Evolutionary conservation across 1,140 invertebrate species (phyloP), one percentile per base, ranked within the genome.

Genomic region (Drosophila grimshawi): DNA sequence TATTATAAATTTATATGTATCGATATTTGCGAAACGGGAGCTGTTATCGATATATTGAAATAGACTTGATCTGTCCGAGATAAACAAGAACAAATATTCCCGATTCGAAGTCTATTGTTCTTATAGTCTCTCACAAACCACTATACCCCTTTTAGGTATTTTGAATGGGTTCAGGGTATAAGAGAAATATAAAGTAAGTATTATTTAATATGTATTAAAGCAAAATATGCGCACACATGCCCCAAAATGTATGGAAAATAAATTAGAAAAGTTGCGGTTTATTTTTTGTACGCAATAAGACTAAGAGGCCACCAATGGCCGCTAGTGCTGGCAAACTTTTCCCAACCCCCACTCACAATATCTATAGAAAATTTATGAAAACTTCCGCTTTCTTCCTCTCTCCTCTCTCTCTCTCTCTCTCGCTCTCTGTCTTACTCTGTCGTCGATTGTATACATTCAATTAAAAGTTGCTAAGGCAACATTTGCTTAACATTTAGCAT

Each of bases 181-280:
- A 85, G 81, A 86, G 86, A 81, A 86, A 86, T 68, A 86, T 69
- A 80, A 86, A 83, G 76, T 83, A 79, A 86, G 78, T 86, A 86
- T 86, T 86, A 78, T 85, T 78, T 78, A 85, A 85, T 86, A 81
- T 85, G 81, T 81, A 85, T 81, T 81, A 86, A 72, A 78, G 86
- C 75, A 74, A 48, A 66, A 70, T 59, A 75, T 62, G 56, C 48
- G 27, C 55, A 55, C 48, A 65, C 55, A 61, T 60, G 52, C 68
- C 56, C 32, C 32, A 37, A 59, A 57, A 80, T 64, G 77, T 78
- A 85, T 77, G 69, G 78, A 63, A 86, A 86, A 86, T 86, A 86
- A 86, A 86, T 86, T 86, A 86, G 81, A 86, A 86, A 86, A 86
- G 81, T 86, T 86, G 70, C 43, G 76, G 81, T 56, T 74, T 68